These are phyloP conservation scores for Athripsodes cinereus DNA, from an alignment of 2,888 invertebrate species.

Conservation along the genomic window DNA sequence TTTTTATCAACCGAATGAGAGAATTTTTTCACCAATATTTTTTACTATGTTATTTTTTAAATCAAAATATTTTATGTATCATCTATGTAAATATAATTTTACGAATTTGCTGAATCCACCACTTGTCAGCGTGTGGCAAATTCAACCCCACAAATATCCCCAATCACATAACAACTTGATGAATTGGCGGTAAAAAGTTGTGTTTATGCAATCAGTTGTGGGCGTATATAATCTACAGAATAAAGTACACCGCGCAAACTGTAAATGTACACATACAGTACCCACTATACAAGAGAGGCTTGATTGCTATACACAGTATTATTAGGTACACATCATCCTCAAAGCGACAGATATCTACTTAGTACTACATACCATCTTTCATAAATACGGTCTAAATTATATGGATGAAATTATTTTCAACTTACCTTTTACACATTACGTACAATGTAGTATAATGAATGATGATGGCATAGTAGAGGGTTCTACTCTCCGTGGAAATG, in stretches of 20 bases:
- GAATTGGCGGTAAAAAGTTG: constrained; percentile 21
- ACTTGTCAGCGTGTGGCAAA: no score
- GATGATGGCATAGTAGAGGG: background rate
- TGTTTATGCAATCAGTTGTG: constrained; percentile 24
- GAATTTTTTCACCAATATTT: no score
- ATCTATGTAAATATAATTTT: no score
- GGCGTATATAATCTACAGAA: constrained; percentile 9
- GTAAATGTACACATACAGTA: no score
- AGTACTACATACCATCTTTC: constrained; percentile 5
- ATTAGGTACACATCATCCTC: no score
- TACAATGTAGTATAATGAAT: constrained; percentile 6
- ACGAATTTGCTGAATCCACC: no score
- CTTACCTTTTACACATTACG: background rate
- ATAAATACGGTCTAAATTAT: constrained; percentile 26
- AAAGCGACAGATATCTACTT: constrained; percentile 10
- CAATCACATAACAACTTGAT: constrained; percentile 19
- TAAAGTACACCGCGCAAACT: no score
- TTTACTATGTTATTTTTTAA: no score
- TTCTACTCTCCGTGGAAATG: background rate
- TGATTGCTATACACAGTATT: constrained; percentile 23
- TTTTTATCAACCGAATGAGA: no score
- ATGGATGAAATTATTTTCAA: constrained; percentile 16
- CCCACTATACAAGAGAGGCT: constrained; percentile 22
- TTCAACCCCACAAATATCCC: constrained; percentile 11
- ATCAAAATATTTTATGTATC: no score